Evolutionary conservation across 2,888 invertebrate genomes (phyloP), one percentile per base, ranked within the genome.

Genomic region (Nematopogon swammerdamellus): DNA sequence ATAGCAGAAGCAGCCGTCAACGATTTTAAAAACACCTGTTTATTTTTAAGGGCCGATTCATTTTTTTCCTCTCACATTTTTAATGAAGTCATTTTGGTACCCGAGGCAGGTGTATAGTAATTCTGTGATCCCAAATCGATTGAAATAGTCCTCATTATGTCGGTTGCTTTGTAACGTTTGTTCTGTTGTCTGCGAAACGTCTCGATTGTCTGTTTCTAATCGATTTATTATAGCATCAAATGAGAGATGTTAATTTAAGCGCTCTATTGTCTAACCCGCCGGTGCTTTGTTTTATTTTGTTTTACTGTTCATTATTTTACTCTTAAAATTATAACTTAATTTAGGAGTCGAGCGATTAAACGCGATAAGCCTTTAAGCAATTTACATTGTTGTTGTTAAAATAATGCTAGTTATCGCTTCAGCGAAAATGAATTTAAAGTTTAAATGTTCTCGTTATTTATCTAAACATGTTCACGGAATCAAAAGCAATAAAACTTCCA

Each of bases 1-100:
- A 6, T 25, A 8, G 25, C 25, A 4, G 8, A 4, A 25, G 8
- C 25, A 4, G 8, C 5, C 25, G 8, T 25, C 25, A 4, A 25
- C 8, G 8, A 25, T 25, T 25, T 25, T 8, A 25, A 25, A 25
- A 42, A 19, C 46, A 18, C 29, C 25, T 25, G 43, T 47, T 47
- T 30, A 8, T 42, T 43, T 43, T 50, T 46, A 29, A 14, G 42
- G 42, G 17, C 29, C 43, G 18, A 17, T 18, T 47, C 18, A 46
- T 30, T 20, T 19, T 48, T 36, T 17, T 43, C 2, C 17, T 36
- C 36, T 14, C 14, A 36, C 25, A 36, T 68, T 71, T 52, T 70
- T 77, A 77, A 79, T 77, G 74, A 77, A 77, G 76, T 72, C 70
- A 64, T 72, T 70, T 68, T 63, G 65, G 65, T 64, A n/a, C 29